Evolutionary conservation across 1,140 invertebrate species (phyloP).

Genomic region (Hycleus phaleratus): DNA sequence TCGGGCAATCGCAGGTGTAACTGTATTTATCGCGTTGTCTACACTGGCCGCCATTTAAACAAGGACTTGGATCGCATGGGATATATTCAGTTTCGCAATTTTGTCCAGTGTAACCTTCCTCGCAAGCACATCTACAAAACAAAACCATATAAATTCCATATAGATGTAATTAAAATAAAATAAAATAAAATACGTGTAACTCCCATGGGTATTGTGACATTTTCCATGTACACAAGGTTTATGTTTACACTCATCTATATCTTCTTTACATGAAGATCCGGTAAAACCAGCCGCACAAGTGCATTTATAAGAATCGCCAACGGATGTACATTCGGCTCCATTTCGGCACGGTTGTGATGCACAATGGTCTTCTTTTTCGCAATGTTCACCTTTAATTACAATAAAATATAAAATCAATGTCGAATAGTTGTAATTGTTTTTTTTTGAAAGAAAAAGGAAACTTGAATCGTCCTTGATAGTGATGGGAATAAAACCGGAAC

Average conservation of each 20-base stretch:
- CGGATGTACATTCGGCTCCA: conserved; percentile 71
- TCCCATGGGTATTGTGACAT: conserved; percentile 83
- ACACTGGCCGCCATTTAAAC: conserved; percentile 82
- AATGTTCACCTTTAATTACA: conserved; percentile 63
- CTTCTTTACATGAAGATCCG: conserved; percentile 75
- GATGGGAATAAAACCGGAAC: no score
- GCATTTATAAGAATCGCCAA: conserved; percentile 69
- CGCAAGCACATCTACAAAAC: conserved; percentile 73
- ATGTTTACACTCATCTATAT: conserved; percentile 79
- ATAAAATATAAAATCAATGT: no score
- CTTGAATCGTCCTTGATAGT: no score
- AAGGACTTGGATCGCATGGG: conserved; percentile 84
- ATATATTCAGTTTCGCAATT: conserved; percentile 86
- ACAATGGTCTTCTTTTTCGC: conserved; percentile 82
- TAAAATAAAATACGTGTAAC: conserved; percentile 59
- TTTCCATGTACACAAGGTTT: conserved; percentile 68
- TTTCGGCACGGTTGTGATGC: conserved; percentile 81
- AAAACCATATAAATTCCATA: conserved; percentile 14
- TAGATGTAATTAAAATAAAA: background rate
- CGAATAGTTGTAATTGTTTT: background rate
- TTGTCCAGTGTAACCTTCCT: conserved; percentile 79
- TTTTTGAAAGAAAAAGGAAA: background rate
- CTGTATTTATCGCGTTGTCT: conserved; percentile 61
- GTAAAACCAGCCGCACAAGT: conserved; percentile 80
- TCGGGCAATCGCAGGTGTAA: conserved; percentile 79